Conservation (phyloP, 2,888 invertebrate species). For the Osmoderma eremita region DNA sequence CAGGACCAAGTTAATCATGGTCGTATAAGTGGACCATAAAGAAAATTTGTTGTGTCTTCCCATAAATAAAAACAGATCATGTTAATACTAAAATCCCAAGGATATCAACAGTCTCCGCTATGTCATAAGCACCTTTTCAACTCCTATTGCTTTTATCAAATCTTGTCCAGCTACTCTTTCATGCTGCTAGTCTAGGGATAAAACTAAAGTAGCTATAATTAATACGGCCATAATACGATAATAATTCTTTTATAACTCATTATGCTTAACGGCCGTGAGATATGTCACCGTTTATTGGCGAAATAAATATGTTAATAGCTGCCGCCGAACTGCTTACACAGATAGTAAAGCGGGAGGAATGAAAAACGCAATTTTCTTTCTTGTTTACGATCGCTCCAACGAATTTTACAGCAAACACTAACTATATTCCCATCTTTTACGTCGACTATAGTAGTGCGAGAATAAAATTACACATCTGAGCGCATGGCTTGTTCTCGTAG, state of each 20-base stretch:
- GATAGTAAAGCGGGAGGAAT: slow-evolving; percentile 20
- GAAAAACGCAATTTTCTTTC: slow-evolving; percentile 33
- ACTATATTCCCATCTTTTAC: slow-evolving; percentile 32
- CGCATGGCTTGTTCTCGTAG: no score
- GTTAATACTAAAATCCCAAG: no score
- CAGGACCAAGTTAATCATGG: no score
- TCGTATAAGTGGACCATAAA: no score
- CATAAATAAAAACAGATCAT: no score
- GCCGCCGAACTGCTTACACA: slow-evolving; percentile 15
- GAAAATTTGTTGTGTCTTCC: no score
- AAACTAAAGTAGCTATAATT: slow-evolving; percentile 3
- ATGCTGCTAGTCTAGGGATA: no score
- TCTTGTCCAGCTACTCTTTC: no score
- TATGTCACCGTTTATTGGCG: slow-evolving; percentile 18
- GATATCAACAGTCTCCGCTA: no score
- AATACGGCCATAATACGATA: slow-evolving; percentile 4
- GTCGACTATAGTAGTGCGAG: neutral
- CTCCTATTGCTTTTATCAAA: no score
- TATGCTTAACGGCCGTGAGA: slow-evolving; percentile 7
- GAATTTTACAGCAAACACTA: slow-evolving; percentile 29
- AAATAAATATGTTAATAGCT: slow-evolving; percentile 24
- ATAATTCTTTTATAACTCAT: slow-evolving; percentile 24
- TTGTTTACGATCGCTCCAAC: slow-evolving; percentile 20
- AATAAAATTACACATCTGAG: neutral
- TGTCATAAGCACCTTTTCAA: no score